Base-by-base conservation (phyloP, 2,888 invertebrate species). In the Stenchaetothrips biformis region DNA sequence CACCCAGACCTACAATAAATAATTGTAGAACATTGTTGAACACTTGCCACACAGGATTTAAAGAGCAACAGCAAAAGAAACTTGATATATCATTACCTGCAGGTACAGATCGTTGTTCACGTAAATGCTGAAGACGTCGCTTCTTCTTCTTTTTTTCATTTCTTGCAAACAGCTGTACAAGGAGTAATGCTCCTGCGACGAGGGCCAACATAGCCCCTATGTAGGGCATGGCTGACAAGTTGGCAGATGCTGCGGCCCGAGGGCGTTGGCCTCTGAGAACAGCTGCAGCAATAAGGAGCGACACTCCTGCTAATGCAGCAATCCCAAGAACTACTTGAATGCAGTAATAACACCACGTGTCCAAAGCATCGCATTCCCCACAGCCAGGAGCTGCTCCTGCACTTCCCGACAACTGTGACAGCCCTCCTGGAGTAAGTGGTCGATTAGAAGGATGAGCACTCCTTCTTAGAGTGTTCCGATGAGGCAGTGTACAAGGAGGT, bases 101-200 rank as follows among this genome's bases (percentile, higher is more conserved):
- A 11, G 21, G 21, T 9, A 25, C 67, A 25, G 67, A 7, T 21
- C 67, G 67, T 21, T 74, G 67, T 21, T 74, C 67, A 21, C 67
- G 67, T 25, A 74, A 7, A 25, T 74, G 67, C 25, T 74, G 67
- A 2, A 74, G 67, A 7, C 67, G 21, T 11, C 25, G n/a, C 25
- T 74, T 74, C 67, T 74, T 74, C 25, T 25, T 74, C 25, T 74
- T 74, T 25, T 74, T 74, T 74, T 74, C 67, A 74, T 74, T 74
- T 7, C 67, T 21, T 74, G 67, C 67, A 74, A 74, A 21, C 67
- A 21, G 25, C 67, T 74, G 67, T 11, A 74, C 67, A 1, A 74
- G 21, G 6, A 74, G 11, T 21, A 74, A 25, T 11, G 67, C 25
- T 21, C 67, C 67, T 8, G 67, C 67, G 7, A 74, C 67, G 7